Evolutionary conservation across 2,888 invertebrate species (phyloP).

Genomic region (Itoplectis maculator): DNA sequence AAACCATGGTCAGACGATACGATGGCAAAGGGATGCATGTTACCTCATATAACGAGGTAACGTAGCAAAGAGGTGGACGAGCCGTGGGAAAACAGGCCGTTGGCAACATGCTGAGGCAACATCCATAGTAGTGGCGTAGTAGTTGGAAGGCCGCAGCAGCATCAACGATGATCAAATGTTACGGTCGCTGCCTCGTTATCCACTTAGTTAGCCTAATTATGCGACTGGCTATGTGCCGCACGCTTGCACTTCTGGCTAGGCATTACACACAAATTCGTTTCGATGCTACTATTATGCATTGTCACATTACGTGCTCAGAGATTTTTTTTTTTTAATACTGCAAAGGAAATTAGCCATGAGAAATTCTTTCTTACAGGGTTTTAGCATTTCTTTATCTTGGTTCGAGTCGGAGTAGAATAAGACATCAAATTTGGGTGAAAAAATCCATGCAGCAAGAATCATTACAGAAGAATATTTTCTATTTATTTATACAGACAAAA

Average conservation of each 20-base stretch:
- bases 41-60: slow-evolving; percentile 47
- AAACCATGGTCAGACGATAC: slow-evolving; percentile 1
- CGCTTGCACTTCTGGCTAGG: slow-evolving; percentile 44
- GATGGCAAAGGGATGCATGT: slow-evolving; percentile 34
- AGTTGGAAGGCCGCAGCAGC: slow-evolving; percentile 62
- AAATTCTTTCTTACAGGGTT: background rate
- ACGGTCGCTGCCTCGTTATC: slow-evolving; percentile 72
- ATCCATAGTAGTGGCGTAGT: slow-evolving; percentile 30
- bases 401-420: background rate
- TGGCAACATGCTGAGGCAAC: slow-evolving; percentile 19
- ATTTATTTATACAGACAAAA: slow-evolving; percentile 80
- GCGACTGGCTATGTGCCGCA: slow-evolving; percentile 51
- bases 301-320: background rate
- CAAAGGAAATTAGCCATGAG: background rate
- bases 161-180: slow-evolving; percentile 72
- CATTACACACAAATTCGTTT: slow-evolving; percentile 5
- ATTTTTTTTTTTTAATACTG: slow-evolving; percentile 10
- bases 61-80: slow-evolving; percentile 19
- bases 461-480: slow-evolving; percentile 81
- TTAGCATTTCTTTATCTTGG: background rate
- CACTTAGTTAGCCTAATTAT: slow-evolving; percentile 71
- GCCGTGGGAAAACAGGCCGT: slow-evolving; percentile 23
- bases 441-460: slow-evolving; percentile 27
- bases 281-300: background rate
- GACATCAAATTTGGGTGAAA: slow-evolving; percentile 3